Evolutionary conservation across 2,888 invertebrate species (phyloP).

Genomic region (Clivina fossor): DNA sequence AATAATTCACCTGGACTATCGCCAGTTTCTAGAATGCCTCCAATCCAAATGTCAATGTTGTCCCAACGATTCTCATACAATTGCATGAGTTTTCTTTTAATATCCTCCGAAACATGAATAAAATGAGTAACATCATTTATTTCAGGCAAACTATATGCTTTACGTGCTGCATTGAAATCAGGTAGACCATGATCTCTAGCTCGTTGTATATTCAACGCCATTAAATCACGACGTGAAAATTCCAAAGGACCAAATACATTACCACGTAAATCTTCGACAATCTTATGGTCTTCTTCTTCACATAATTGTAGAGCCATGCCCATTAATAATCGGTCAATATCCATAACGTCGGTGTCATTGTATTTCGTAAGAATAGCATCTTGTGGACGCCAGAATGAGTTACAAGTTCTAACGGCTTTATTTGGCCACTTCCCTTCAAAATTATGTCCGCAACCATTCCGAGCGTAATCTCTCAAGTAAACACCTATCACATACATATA

Average conservation of each 20-base stretch:
- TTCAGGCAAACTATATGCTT: slow-evolving; percentile 52
- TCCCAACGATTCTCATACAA: slow-evolving; percentile 51
- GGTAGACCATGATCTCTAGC: slow-evolving; percentile 61
- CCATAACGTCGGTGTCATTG: slow-evolving; percentile 45
- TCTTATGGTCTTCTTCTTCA: slow-evolving; percentile 59
- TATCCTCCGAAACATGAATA: slow-evolving; percentile 32
- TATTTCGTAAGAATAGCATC: slow-evolving; percentile 46
- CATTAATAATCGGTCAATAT: slow-evolving; percentile 58
- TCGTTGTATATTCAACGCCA: slow-evolving; percentile 62
- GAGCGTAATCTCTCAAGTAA: slow-evolving; percentile 53
- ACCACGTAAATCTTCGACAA: slow-evolving; percentile 62
- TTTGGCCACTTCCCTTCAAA: slow-evolving; percentile 41
- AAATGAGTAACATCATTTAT: slow-evolving; percentile 46
- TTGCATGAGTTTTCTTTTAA: slow-evolving; percentile 40
- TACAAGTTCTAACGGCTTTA: slow-evolving; percentile 55
- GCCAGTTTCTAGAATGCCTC: slow-evolving; percentile 59
- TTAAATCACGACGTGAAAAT: slow-evolving; percentile 60
- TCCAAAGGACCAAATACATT: slow-evolving; percentile 61
- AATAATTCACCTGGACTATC: slow-evolving; percentile 58
- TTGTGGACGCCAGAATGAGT: slow-evolving; percentile 58
- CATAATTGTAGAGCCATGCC: slow-evolving; percentile 59
- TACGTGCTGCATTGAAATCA: slow-evolving; percentile 62
- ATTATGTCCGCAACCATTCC: slow-evolving; percentile 48
- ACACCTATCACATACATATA: no score
- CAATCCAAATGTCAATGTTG: slow-evolving; percentile 60